A percentile compares a stretch with the other conserved stretches of the same genome.
These are phyloP conservation scores for Sycophila texana DNA, from an alignment of 2,888 invertebrate genomes.

Conservation along the genomic window DNA sequence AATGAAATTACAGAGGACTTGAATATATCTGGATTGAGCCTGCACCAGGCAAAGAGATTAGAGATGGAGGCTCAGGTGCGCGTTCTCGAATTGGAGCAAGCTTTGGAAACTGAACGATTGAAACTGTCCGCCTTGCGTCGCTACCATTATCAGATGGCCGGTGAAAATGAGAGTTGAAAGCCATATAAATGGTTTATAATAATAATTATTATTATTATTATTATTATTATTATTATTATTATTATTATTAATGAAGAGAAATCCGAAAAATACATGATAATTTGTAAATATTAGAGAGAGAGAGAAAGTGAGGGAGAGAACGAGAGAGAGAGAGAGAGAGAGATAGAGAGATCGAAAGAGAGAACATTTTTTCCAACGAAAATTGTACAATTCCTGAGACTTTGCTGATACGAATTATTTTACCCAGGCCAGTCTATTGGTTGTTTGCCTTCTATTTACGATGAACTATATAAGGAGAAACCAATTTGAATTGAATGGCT, in stretches of 20 bases:
- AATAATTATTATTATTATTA: not conserved
- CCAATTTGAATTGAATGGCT: not conserved
- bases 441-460: constrained; percentile 14
- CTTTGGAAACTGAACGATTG: constrained; percentile 91
- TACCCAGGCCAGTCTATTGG: not conserved
- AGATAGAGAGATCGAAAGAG: no score
- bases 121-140: constrained; percentile 90
- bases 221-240: not conserved
- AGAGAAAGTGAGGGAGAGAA: no score
- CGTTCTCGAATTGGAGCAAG: constrained; percentile 93
- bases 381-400: constrained; percentile 24
- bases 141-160: constrained; percentile 93
- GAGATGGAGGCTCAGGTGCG: constrained; percentile 99
- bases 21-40: constrained; percentile 91
- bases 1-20: constrained; percentile 82
- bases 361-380: constrained; percentile 23
- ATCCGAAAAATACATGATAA: constrained; percentile 21
- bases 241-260: not conserved
- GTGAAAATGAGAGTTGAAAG: constrained; percentile 72
- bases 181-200: constrained; percentile 18
- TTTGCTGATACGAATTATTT: not conserved
- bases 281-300: constrained; percentile 48
- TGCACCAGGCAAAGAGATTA: constrained; percentile 95
- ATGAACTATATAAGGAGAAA: constrained; percentile 4
- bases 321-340: no score